Percentiles rank a stretch among this genome's conserved stretches.
phyloP scores from a whole-genome alignment of 2,797 vertebrate genomes.

The Sardinella longiceps region DNA sequence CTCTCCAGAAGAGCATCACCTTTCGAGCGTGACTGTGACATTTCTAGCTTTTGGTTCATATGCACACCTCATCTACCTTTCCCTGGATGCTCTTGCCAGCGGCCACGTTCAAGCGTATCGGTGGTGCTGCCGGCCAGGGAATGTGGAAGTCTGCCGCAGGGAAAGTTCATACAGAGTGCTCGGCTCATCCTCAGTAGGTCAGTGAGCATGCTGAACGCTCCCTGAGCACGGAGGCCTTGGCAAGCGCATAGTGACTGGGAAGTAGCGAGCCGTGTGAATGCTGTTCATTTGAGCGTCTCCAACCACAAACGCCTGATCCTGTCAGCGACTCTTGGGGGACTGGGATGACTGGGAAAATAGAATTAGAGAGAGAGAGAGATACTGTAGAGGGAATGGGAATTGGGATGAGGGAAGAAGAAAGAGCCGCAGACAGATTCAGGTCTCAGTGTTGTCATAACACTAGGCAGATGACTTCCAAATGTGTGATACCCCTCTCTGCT shows the following conservation, averaged over 20 bases:
- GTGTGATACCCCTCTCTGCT: neutral
- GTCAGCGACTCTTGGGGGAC: neutral
- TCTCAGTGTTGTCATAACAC: neutral
- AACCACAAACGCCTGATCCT: neutral
- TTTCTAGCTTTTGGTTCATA: neutral
- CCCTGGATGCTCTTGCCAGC: neutral
- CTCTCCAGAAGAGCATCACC: neutral
- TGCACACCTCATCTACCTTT: neutral
- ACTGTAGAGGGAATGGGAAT: neutral
- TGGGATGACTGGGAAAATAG: neutral
- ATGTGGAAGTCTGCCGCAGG: neutral
- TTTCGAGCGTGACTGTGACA: neutral
- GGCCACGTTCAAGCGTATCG: neutral
- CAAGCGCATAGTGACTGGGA: neutral
- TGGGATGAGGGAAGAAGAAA: neutral
- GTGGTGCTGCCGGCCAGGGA: neutral
- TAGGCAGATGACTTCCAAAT: neutral
- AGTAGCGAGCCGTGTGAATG: neutral
- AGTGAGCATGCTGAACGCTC: slow-evolving; percentile 16
- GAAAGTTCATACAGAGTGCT: neutral
- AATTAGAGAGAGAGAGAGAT: too few relatives aligned
- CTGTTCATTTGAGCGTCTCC: neutral
- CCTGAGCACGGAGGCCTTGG: neutral
- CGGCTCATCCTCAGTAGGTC: neutral
- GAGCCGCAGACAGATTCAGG: slow-evolving; percentile 27